phyloP scores from a whole-genome alignment of 2,797 vertebrate species.

The Chiloscyllium punctatum region DNA sequence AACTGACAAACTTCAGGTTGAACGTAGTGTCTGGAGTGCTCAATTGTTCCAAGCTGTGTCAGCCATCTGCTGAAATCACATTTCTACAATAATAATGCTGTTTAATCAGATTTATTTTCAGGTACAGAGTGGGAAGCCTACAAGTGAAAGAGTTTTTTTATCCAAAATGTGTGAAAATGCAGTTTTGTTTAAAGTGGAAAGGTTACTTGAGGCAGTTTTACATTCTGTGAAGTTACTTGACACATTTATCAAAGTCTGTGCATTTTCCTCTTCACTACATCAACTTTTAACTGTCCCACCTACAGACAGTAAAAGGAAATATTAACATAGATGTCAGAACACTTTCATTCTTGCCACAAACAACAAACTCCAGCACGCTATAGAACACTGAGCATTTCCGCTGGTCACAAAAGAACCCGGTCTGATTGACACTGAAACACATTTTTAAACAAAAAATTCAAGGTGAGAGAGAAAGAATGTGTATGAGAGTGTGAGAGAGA shows the following conservation, averaged over 20 bases:
- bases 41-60: background rate
- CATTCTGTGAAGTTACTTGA: background rate
- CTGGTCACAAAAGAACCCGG: background rate
- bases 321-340: background rate
- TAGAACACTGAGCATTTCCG: background rate
- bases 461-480: background rate
- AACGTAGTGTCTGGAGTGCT: background rate
- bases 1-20: background rate
- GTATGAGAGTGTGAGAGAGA: background rate
- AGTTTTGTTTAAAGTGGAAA: background rate
- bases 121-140: background rate
- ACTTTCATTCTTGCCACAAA: background rate
- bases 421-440: background rate
- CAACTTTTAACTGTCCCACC: background rate
- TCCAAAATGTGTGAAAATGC: background rate
- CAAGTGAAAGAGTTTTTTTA: background rate
- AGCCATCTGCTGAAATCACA: background rate
- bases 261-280: background rate
- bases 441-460: background rate
- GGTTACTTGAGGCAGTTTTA: background rate
- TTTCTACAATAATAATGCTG: background rate
- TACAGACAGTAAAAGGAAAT: background rate
- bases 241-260: background rate
- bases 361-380: background rate
- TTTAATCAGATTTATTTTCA: constrained; percentile 4